Evolutionary conservation across 2,113 vertebrate species (phyloP).

Genomic region (Eira barbara): DNA sequence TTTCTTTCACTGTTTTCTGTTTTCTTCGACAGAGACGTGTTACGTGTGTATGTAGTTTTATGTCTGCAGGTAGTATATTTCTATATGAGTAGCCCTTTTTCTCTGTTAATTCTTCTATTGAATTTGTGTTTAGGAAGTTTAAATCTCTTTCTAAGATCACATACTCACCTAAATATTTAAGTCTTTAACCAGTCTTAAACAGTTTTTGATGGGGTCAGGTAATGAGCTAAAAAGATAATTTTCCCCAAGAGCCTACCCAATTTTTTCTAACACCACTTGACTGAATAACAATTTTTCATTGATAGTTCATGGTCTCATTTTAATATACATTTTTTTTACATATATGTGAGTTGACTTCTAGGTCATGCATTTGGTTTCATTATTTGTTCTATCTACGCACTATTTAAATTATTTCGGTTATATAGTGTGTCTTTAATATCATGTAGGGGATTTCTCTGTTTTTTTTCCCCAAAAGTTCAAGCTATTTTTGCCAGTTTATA

Average conservation of each 20-base stretch:
- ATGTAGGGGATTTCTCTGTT: not conserved
- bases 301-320: not conserved
- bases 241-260: not conserved
- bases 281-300: not conserved
- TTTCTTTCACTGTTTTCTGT: not conserved
- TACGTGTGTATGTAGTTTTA: not conserved
- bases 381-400: not conserved
- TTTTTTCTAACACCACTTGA: not conserved
- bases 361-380: not conserved
- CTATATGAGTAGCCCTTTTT: not conserved
- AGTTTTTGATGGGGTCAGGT: not conserved
- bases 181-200: not conserved
- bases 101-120: not conserved
- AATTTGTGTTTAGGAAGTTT: not conserved
- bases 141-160: not conserved
- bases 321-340: not conserved
- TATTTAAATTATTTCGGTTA: not conserved
- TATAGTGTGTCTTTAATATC: not conserved
- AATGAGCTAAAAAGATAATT: not conserved
- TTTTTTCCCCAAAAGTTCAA: not conserved
- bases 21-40: not conserved
- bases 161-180: not conserved
- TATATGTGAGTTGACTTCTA: not conserved
- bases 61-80: not conserved
- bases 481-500: not conserved